Percentiles rank a stretch among this genome's conserved stretches.
phyloP scores from a whole-genome alignment of 1,140 invertebrate species.

The Thalassaphorura encarpata region DNA sequence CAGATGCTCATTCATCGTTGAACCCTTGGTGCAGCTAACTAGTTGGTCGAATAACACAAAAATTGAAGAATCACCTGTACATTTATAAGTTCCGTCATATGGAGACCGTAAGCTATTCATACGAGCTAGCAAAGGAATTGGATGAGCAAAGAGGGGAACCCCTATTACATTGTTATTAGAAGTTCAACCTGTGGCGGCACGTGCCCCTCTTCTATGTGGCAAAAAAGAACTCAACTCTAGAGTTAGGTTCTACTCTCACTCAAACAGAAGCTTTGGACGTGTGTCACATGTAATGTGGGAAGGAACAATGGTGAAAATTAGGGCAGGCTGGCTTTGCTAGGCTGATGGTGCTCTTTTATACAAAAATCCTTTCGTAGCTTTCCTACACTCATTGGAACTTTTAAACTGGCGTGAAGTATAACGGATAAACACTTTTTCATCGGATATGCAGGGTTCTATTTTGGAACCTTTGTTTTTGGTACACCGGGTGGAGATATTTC shows the following conservation, averaged over 20 bases:
- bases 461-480: neutral
- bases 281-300: neutral
- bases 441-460: neutral
- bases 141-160: neutral
- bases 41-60: neutral
- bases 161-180: neutral
- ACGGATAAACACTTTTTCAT: neutral
- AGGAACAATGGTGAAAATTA: constrained; percentile 1
- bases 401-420: neutral
- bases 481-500: neutral
- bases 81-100: neutral
- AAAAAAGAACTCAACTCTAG: too few species aligned
- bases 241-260: too few species aligned
- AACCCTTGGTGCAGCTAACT: neutral
- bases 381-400: neutral
- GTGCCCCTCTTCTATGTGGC: constrained; percentile 6
- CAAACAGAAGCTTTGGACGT: too few species aligned
- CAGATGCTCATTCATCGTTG: neutral
- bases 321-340: neutral
- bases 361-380: neutral
- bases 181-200: constrained; percentile 16
- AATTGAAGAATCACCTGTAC: neutral
- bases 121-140: too few species aligned
- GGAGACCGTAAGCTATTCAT: too few species aligned
- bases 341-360: neutral